Evolutionary conservation across 2,888 invertebrate species (phyloP), one percentile per base, ranked within the genome.

Genomic region (Meteorus colon): DNA sequence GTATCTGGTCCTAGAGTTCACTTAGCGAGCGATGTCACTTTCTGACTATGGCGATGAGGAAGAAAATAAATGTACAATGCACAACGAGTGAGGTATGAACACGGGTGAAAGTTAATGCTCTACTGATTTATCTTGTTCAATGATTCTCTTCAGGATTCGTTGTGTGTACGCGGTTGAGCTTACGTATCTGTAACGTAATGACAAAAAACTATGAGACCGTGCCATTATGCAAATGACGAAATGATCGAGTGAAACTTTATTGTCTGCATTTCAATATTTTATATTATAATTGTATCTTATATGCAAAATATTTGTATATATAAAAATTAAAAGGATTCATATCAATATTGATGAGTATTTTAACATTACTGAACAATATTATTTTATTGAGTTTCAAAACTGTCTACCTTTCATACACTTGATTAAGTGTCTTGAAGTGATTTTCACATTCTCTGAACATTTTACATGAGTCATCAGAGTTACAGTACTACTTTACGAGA

Each of bases 161-260:
- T 8, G 2, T 55, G 19, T 55, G n/a, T 48, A n/a, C 2, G 2
- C 5, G 19, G 24, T 68, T 5, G 16, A 16, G 29, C n/a, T 55
- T 24, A 34, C 16, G 31, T 31, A 69, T 37, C 34, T 55, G 34
- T 69, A 59, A 69, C 59, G 69, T 69, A 55, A 69, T 34, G 59
- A 69, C 59, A 69, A 55, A 62, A 34, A 69, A 69, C 59, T 27
- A 69, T 69, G 19, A 31, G 19, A 69, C 55, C 69, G 69, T 69
- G 41, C 8, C 19, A 69, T 69, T 69, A 69, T 69, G 69, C 55
- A 69, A 59, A 69, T 59, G 51, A 69, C 31, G 69, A 69, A 59
- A 59, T 29, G 8, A 69, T 55, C 55, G 37, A 55, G 69, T 48
- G 48, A 69, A 62, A 62, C 62, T 19, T 55, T 55, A 8, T 68